Percentiles rank a stretch among this genome's conserved stretches.
These are phyloP conservation scores for Sarcophaga variegata DNA, from an alignment of 2,888 invertebrate genomes.

Conservation along the genomic window DNA sequence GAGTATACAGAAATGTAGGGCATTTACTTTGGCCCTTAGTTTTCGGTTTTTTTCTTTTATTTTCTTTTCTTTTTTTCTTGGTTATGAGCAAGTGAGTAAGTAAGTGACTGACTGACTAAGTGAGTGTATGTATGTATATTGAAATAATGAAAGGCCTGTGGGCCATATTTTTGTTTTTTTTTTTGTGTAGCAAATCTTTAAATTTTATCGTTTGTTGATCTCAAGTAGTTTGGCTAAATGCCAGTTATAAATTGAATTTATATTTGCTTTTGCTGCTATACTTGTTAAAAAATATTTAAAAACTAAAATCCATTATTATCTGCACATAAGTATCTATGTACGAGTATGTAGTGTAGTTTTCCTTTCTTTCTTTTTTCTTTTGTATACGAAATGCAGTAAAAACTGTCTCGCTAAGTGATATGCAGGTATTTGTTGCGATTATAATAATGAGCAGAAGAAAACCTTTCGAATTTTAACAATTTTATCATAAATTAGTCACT, in stretches of 20 bases:
- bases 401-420: conserved; percentile 8
- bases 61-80: too few relatives aligned
- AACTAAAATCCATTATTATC: too few relatives aligned
- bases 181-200: conserved; percentile 20
- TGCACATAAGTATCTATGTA: neutral
- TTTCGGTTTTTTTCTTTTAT: too few relatives aligned
- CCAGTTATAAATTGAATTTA: conserved; percentile 63
- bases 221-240: conserved; percentile 67
- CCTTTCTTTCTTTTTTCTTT: too few relatives aligned
- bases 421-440: too few relatives aligned
- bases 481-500: conserved; percentile 67
- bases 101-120: too few relatives aligned
- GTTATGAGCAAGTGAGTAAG: too few relatives aligned
- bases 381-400: conserved; percentile 36
- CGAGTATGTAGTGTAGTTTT: conserved; percentile 8
- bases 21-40: neutral
- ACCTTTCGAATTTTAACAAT: conserved; percentile 18
- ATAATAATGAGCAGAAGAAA: neutral
- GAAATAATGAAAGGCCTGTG: too few relatives aligned
- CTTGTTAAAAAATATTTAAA: conserved; percentile 5
- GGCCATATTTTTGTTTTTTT: conserved; percentile 23
- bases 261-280: conserved; percentile 10
- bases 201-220: conserved; percentile 65
- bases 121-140: too few relatives aligned
- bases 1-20: neutral